phyloP scores from a whole-genome alignment of 2,797 vertebrate genomes.

The Alcedo quadribrachys region DNA sequence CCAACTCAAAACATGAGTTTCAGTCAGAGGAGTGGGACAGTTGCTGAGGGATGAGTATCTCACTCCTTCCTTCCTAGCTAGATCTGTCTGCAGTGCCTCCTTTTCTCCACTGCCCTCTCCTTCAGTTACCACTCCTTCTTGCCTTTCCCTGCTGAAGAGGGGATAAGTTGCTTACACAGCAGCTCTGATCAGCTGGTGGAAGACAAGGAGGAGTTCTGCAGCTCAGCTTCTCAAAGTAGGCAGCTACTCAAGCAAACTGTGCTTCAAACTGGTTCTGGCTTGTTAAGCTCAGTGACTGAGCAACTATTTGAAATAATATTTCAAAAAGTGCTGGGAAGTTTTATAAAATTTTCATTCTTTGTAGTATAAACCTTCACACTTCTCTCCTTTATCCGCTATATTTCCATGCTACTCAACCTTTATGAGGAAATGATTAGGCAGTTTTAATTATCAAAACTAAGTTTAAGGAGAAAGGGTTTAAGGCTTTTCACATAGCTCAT shows the following conservation, averaged over 20 bases:
- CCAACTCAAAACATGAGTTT: background rate
- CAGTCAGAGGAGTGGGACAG: background rate
- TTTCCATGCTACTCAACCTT: background rate
- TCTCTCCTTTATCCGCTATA: background rate
- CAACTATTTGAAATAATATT: background rate
- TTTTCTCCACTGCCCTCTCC: background rate
- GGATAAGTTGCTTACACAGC: fast-evolving
- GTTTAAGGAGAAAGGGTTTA: background rate
- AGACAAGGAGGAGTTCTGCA: background rate
- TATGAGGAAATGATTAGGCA: background rate
- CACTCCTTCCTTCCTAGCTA: background rate
- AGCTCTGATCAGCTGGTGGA: background rate
- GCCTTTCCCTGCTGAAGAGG: background rate
- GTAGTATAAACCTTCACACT: background rate
- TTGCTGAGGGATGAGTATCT: background rate
- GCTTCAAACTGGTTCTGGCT: background rate
- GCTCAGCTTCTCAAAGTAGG: background rate
- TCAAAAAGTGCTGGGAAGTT: background rate
- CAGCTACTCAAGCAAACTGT: background rate
- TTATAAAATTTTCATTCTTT: background rate
- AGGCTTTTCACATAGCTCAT: background rate
- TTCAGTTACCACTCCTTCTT: background rate
- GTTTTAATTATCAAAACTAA: background rate
- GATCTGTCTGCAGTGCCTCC: background rate
- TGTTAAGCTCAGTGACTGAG: background rate